phyloP scores from a whole-genome alignment of 2,797 vertebrate species.

The Chelmon rostratus region DNA sequence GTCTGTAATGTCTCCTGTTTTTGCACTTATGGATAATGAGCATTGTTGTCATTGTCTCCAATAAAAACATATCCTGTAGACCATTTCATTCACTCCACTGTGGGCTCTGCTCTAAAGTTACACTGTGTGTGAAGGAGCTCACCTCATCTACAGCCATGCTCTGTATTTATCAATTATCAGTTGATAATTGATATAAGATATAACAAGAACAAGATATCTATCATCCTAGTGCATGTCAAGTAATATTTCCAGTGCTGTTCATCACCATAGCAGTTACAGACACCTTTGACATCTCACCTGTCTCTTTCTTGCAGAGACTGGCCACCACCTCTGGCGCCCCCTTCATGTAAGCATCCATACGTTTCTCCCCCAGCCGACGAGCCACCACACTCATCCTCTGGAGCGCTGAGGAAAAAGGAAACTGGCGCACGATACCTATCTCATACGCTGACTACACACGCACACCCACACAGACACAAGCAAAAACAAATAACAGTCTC shows the following conservation, averaged over 20 bases:
- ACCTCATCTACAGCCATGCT: neutral
- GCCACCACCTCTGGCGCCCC: conserved; percentile 96
- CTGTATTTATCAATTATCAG: too few relatives aligned
- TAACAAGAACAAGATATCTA: too few relatives aligned
- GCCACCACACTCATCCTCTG: conserved; percentile 97
- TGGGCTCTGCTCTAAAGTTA: too few relatives aligned
- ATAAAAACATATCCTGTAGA: too few relatives aligned
- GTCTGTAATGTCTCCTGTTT: too few relatives aligned
- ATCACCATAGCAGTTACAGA: neutral
- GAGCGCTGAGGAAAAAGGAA: conserved; percentile 95
- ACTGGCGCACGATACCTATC: conserved; percentile 97
- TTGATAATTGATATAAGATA: too few relatives aligned
- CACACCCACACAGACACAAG: neutral
- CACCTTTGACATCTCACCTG: conserved; percentile 82
- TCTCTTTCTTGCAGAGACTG: conserved; percentile 93
- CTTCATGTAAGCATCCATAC: conserved; percentile 97
- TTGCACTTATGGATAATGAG: too few relatives aligned
- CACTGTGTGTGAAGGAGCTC: too few relatives aligned
- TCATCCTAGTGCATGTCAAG: too few relatives aligned
- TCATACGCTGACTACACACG: conserved; percentile 89
- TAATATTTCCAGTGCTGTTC: too few relatives aligned
- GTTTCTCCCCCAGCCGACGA: conserved; percentile 92
- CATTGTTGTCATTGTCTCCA: too few relatives aligned
- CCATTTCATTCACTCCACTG: too few relatives aligned
- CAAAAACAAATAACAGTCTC: neutral